Evolutionary conservation across 1,140 invertebrate genomes (phyloP).

Genomic region (Drosophila trapezifrons): DNA sequence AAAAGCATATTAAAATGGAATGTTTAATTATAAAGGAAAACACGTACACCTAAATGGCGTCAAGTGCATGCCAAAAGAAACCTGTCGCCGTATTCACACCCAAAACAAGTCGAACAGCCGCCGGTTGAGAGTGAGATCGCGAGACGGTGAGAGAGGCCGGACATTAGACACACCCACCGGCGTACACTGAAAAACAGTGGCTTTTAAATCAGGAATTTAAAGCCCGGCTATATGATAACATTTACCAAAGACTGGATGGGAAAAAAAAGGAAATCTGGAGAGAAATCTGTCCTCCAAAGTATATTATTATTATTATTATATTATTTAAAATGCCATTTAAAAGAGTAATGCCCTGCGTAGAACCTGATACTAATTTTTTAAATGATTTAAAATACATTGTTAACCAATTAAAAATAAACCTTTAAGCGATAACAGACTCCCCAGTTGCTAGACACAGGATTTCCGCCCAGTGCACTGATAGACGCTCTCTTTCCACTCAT

Average conservation of each 20-base stretch:
- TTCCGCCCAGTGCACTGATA: conserved; percentile 10
- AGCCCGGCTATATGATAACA: no score
- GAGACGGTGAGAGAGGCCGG: conserved; percentile 11
- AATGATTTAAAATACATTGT: neutral
- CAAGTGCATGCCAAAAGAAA: conserved; percentile 69
- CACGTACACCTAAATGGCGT: conserved; percentile 62
- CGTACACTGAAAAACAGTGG: neutral
- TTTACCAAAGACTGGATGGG: no score
- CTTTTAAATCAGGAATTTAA: no score
- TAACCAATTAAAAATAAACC: no score
- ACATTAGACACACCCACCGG: conserved; percentile 63
- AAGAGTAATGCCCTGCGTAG: neutral
- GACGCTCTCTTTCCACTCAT: conserved; percentile 29
- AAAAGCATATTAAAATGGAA: conserved; percentile 47
- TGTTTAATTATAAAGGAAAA: conserved; percentile 53
- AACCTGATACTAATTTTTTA: neutral
- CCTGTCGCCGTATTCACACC: conserved; percentile 60
- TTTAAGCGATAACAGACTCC: neutral
- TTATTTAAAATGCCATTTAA: neutral
- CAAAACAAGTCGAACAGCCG: conserved; percentile 43
- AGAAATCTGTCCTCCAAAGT: neutral
- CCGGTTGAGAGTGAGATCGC: conserved; percentile 6
- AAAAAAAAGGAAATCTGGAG: neutral
- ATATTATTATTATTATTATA: no score
- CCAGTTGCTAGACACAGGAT: no score